A percentile compares a stretch with the other conserved stretches of the same genome.
Evolutionary conservation across 2,797 vertebrate genomes (phyloP).

Genomic region (Galagoides demidoff): DNA sequence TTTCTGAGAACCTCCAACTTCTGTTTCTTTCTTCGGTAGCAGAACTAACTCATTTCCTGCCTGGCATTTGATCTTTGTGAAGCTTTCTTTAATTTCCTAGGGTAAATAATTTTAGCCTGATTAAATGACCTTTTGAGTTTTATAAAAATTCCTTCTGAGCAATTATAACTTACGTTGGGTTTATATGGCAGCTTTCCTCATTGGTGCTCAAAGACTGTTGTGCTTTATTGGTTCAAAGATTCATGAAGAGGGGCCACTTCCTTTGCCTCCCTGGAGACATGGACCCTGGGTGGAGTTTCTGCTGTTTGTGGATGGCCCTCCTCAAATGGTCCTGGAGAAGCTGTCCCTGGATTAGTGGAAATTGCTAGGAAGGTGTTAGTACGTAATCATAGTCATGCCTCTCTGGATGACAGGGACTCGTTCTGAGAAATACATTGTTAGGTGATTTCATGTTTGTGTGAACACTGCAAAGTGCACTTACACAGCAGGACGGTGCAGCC

Average conservation of each 20-base stretch:
- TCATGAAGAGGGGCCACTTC: rapidly evolving
- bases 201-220: rapidly evolving
- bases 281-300: background rate
- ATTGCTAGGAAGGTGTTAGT: background rate
- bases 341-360: background rate
- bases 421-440: background rate
- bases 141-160: background rate
- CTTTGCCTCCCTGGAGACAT: background rate
- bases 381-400: background rate
- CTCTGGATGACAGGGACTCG: background rate
- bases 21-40: background rate
- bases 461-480: no score
- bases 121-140: background rate
- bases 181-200: background rate
- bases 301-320: background rate
- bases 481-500: background rate
- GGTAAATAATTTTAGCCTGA: background rate
- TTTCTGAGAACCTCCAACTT: background rate
- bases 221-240: background rate
- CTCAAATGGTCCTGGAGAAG: background rate
- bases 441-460: background rate
- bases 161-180: background rate
- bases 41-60: background rate
- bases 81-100: background rate
- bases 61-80: rapidly evolving